phyloP scores from a whole-genome alignment of 2,113 vertebrate genomes.

The Zapus hudsonius region DNA sequence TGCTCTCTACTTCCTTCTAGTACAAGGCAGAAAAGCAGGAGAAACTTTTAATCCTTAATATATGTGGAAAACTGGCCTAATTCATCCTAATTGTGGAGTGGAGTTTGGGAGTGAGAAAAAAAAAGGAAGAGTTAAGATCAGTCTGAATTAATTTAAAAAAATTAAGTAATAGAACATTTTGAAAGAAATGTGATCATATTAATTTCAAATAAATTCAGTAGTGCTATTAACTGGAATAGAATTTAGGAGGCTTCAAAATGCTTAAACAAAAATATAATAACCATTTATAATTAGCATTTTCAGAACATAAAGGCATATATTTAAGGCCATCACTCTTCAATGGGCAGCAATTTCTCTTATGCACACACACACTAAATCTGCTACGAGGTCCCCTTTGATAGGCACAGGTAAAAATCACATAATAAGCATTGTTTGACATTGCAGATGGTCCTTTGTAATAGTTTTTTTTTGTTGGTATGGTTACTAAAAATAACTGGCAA shows the following conservation, averaged over 20 bases:
- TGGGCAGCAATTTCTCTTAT: slow-evolving; percentile 13
- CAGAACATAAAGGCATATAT: slow-evolving; percentile 51
- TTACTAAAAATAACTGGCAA: slow-evolving; percentile 44
- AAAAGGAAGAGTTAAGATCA: slow-evolving; percentile 16
- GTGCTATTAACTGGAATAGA: slow-evolving; percentile 41
- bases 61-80: slow-evolving; percentile 23
- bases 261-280: slow-evolving; percentile 57
- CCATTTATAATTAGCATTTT: slow-evolving; percentile 63
- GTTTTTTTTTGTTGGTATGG: slow-evolving; percentile 51
- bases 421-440: slow-evolving; percentile 17
- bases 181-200: slow-evolving; percentile 53
- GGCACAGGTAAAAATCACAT: slow-evolving; percentile 54
- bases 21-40: slow-evolving; percentile 35
- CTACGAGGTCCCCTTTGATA: background rate
- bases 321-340: slow-evolving; percentile 41
- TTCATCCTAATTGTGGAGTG: slow-evolving; percentile 30
- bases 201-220: slow-evolving; percentile 51
- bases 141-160: slow-evolving; percentile 44
- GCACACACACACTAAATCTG: slow-evolving; percentile 37
- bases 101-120: background rate
- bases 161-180: slow-evolving; percentile 54
- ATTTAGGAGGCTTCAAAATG: slow-evolving; percentile 46
- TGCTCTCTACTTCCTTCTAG: slow-evolving; percentile 45
- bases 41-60: background rate
- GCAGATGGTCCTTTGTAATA: slow-evolving; percentile 42